Evolutionary conservation across 1,140 invertebrate species (phyloP), one percentile per base, ranked within the genome.

Genomic region (Melipona quadrifasciata): DNA sequence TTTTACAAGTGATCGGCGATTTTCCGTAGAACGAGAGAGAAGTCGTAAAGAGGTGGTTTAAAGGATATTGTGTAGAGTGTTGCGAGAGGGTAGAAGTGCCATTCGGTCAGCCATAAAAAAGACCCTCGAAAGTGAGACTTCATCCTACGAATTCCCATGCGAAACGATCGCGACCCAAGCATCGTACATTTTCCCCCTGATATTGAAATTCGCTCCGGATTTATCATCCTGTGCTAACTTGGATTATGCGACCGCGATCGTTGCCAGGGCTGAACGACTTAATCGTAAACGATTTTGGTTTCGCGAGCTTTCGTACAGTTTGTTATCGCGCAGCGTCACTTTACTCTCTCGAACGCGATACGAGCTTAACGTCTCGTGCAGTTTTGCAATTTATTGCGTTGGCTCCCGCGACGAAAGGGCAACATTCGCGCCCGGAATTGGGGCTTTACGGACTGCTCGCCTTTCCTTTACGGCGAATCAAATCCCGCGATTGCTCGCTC

Each of bases 171-270:
- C 11, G 31, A 27, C 51, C 34, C 8, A 0, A n/a, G n/a, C 39
- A 21, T 55, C 77, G 55, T 81, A 87, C 77, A 61, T 80, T 78
- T 34, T 24, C 51, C 17, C 57, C 11, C 39, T 34, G 65, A 87
- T 83, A 80, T 84, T 76, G 73, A 88, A 87, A 87, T 39, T 87
- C 77, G 61, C 77, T 87, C 84, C n/a, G 55, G 39, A 77, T 57
- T 64, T 86, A 71, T 87, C 67, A 5, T 19, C n/a, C 51, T 47
- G 1, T 27, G 75, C 67, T 82, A 68, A 82, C 61, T 11, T 12
- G 19, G 72, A 80, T 68, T 39, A 27, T 24, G 27, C 34, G 21
- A 12, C 1, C 31, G 39, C 8, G 34, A 70, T 70, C 12, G n/a
- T n/a, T 31, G 68, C 58, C 5, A 27, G 39, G 6, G 31, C 34